Conservation (phyloP, 2,888 invertebrate genomes). For the Bhutanitis thaidina region DNA sequence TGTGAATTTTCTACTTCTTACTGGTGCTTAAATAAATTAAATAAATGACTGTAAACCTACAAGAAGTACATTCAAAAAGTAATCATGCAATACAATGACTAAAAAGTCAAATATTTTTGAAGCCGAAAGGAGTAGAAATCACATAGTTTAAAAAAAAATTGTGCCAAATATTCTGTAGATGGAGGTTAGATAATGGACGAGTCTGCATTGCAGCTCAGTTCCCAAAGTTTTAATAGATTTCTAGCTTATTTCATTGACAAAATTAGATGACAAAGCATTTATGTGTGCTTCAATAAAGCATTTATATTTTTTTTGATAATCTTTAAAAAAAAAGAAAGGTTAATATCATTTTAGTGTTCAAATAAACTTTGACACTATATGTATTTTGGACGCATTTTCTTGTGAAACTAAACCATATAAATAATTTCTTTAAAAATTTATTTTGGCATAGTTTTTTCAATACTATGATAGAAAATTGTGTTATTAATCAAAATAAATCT, state of each 20-base stretch:
- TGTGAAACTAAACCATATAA: not conserved
- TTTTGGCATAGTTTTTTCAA: not conserved
- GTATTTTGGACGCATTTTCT: constrained; percentile 1
- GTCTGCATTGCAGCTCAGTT: constrained; percentile 26
- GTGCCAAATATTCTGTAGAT: constrained; percentile 76
- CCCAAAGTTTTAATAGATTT: constrained; percentile 12
- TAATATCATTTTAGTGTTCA: too few relatives aligned
- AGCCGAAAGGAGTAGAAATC: constrained; percentile 29
- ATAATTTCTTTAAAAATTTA: constrained; percentile 1
- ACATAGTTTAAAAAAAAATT: constrained; percentile 38
- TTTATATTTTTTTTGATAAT: constrained; percentile 13
- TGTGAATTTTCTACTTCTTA: constrained; percentile 22
- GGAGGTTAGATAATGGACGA: constrained; percentile 45
- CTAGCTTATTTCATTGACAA: not conserved
- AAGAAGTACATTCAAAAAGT: too few relatives aligned
- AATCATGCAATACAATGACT: too few relatives aligned
- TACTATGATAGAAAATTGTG: not conserved
- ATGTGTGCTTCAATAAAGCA: constrained; percentile 4
- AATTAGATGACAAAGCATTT: constrained; percentile 7
- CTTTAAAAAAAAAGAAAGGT: not conserved
- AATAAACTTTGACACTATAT: not conserved
- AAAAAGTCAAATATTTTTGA: too few relatives aligned
- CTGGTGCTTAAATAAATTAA: not conserved
- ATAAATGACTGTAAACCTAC: too few relatives aligned
- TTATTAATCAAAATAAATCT: not conserved